A percentile compares a stretch with the other conserved stretches of the same genome.
Evolutionary conservation across 2,888 invertebrate genomes (phyloP).

Genomic region (Litoditis marina): DNA sequence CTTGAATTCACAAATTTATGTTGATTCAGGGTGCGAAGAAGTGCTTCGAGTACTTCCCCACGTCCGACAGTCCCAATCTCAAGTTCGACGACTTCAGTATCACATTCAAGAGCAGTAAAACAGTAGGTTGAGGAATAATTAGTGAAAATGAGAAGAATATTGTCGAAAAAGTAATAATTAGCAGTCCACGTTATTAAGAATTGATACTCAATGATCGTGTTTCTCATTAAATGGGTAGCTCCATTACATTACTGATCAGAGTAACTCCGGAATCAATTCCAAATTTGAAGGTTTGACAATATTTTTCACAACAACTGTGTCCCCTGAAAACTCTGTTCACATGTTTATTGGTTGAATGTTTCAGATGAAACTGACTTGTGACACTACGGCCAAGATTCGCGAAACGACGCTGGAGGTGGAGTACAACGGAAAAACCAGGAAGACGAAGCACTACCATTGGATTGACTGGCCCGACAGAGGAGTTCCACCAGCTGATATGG

Average conservation of each 20-base stretch:
- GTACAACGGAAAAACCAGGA: conserved; percentile 6
- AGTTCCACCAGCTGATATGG: conserved; percentile 30
- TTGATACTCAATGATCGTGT: too few relatives aligned
- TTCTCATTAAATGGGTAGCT: too few relatives aligned
- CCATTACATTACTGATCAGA: too few relatives aligned
- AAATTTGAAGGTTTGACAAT: too few relatives aligned
- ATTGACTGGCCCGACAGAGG: conserved; percentile 41
- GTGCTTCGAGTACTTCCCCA: conserved; percentile 32
- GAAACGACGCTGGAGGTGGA: conserved; percentile 21
- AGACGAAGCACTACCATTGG: conserved; percentile 36
- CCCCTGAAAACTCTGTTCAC: too few relatives aligned
- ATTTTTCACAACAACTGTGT: too few relatives aligned
- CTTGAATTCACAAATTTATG: too few relatives aligned
- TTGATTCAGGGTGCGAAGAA: conserved; percentile 22
- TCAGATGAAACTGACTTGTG: conserved; percentile 15
- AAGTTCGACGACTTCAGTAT: conserved; percentile 19
- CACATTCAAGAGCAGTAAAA: neutral
- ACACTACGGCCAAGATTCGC: conserved; percentile 20
- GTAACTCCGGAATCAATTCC: too few relatives aligned
- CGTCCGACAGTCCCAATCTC: conserved; percentile 16
- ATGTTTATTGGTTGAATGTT: too few relatives aligned
- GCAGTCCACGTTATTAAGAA: too few relatives aligned
- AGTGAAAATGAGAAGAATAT: too few relatives aligned
- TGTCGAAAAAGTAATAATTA: too few relatives aligned
- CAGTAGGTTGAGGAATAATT: neutral